Percentiles rank a stretch among this genome's conserved stretches.
phyloP scores from a whole-genome alignment of 2,888 invertebrate species.

The Ornithoptera alexandrae region DNA sequence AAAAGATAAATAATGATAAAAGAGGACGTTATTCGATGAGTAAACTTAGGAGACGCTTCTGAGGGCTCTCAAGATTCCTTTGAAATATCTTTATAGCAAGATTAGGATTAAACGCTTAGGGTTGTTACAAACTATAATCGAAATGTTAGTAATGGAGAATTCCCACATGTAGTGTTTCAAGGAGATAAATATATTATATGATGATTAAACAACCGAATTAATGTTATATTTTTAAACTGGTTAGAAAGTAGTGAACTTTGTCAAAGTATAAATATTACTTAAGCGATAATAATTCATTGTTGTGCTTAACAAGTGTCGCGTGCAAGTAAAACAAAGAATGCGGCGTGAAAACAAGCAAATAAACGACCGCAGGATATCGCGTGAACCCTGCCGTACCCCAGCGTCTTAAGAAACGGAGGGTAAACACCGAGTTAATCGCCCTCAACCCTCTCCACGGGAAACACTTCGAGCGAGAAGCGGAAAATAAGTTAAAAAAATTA shows the following conservation, averaged over 20 bases:
- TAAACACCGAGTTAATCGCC: conserved; percentile 53
- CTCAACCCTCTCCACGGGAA: conserved; percentile 31
- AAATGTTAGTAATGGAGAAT: neutral
- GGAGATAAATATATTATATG: too few relatives aligned
- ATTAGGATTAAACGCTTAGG: conserved; percentile 50
- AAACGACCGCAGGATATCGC: conserved; percentile 46
- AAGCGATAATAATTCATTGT: conserved; percentile 31
- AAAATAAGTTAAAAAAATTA: neutral
- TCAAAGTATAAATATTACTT: conserved; percentile 10
- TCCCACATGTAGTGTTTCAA: neutral
- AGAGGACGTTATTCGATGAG: conserved; percentile 36
- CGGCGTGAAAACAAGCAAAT: conserved; percentile 35
- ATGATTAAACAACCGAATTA: too few relatives aligned
- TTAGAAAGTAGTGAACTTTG: neutral
- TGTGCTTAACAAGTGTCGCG: conserved; percentile 25
- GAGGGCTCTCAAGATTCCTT: conserved; percentile 27
- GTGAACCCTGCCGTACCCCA: conserved; percentile 53
- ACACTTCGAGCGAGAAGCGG: conserved; percentile 24
- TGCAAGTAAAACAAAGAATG: conserved; percentile 22
- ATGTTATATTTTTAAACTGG: too few relatives aligned
- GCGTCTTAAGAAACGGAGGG: conserved; percentile 63
- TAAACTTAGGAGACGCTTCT: conserved; percentile 30
- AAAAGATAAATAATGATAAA: conserved; percentile 27
- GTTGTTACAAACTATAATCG: conserved; percentile 39
- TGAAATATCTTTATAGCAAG: conserved; percentile 38